A percentile compares a stretch with the other conserved stretches of the same genome.
phyloP scores from a whole-genome alignment of 2,888 invertebrate genomes.

The Eupeodes latifasciatus region DNA sequence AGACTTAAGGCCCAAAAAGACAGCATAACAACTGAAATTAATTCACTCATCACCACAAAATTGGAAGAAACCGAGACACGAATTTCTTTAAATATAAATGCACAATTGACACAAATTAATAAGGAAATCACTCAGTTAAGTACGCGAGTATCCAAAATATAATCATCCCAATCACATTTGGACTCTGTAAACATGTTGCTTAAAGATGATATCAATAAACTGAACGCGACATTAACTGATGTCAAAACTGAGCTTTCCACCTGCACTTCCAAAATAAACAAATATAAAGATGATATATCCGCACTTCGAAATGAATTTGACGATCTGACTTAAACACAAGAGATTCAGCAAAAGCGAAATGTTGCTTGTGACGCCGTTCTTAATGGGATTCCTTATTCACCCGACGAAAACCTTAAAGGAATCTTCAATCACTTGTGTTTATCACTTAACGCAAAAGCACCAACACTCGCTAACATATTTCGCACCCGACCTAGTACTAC shows the following conservation, averaged over 20 bases:
- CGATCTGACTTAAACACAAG: too few relatives aligned
- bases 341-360: too few relatives aligned
- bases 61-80: neutral
- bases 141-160: neutral
- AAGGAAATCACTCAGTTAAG: neutral
- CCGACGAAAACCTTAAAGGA: too few relatives aligned
- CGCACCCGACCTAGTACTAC: too few relatives aligned
- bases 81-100: neutral
- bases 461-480: too few relatives aligned
- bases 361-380: too few relatives aligned
- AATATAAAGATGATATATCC: too few relatives aligned
- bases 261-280: neutral
- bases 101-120: neutral
- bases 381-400: too few relatives aligned
- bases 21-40: neutral
- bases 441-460: too few relatives aligned
- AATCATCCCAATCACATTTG: neutral
- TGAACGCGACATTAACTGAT: neutral
- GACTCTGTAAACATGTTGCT: neutral
- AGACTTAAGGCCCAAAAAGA: neutral
- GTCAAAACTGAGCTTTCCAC: neutral
- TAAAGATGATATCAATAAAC: neutral
- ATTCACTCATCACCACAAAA: neutral
- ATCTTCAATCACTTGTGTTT: too few relatives aligned
- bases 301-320: too few relatives aligned